Evolutionary conservation across 2,113 vertebrate species (phyloP), one percentile per base, ranked within the genome.

Genomic region (Misgurnus mizolepis): DNA sequence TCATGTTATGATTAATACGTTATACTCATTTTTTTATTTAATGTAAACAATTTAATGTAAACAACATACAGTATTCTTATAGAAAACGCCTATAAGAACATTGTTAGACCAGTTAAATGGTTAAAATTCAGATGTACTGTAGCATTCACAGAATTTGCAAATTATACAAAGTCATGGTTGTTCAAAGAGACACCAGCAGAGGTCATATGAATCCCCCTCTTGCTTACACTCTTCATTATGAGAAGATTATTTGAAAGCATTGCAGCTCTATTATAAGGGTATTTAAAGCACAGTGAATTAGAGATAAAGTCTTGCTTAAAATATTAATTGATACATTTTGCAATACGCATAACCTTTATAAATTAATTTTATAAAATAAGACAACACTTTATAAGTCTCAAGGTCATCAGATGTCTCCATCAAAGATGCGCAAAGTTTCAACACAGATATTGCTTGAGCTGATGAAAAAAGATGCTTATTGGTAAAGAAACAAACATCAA

Each of bases 141-240:
- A 56, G 15, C 15, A 56, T 6, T 47, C 6, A 47, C 5, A 47
- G 0, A 47, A 10, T 34, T 22, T 22, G 22, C 22, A 22, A 22
- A 22, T 17, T 18, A 7, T 8, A 56, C 10, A 7, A 60, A 45
- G 27, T 34, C 11, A 5, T 14, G 7, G 67, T 74, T 74, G 27
- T 73, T 60, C 55, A 8, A 27, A 45, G n/a, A 60, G 9, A 60
- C 70, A 74, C 71, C 71, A 74, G 71, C 12, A 74, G 71, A 74
- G 71, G 71, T 74, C 71, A 22, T 68, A 27, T 45, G 39, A 43
- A 61, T 61, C n/a, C 49, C 27, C n/a, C 6, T 58, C 66, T 22
- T 71, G 69, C 71, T 74, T 74, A 60, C 40, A 27, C 11, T 74
- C 53, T 43, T 43, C 6, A 43, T 43, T 60, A 58, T 22, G 17